A percentile compares a stretch with the other conserved stretches of the same genome.
phyloP scores from a whole-genome alignment of 1,140 invertebrate genomes.

The Drosophila fuyamai region DNA sequence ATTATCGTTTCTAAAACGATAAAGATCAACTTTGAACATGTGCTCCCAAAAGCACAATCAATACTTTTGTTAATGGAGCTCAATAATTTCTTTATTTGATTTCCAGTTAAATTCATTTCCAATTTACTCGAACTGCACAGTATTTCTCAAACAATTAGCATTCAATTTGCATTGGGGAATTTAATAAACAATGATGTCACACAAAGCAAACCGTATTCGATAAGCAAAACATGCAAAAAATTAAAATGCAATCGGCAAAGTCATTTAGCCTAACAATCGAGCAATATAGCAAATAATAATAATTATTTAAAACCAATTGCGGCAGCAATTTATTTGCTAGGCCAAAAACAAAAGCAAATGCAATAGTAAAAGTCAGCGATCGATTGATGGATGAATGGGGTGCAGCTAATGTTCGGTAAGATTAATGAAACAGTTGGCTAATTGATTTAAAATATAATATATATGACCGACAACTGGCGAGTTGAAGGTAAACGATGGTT shows the following conservation, averaged over 20 bases:
- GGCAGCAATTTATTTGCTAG: slow-evolving; percentile 50
- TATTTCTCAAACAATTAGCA: slow-evolving; percentile 39
- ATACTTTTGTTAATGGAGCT: too few relatives aligned
- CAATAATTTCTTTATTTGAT: background rate
- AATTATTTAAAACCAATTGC: slow-evolving; percentile 52
- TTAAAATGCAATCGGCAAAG: slow-evolving; percentile 70
- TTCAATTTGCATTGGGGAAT: slow-evolving; percentile 52
- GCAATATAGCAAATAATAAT: slow-evolving; percentile 48
- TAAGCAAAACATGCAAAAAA: slow-evolving; percentile 26
- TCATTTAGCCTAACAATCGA: slow-evolving; percentile 54
- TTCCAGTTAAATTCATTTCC: background rate
- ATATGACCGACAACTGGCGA: background rate
- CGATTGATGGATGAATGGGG: slow-evolving; percentile 28
- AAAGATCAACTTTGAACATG: background rate
- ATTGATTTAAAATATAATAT: slow-evolving; percentile 33
- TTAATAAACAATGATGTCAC: slow-evolving; percentile 54
- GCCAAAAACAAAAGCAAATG: slow-evolving; percentile 12
- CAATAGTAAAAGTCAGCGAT: background rate
- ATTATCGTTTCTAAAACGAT: background rate
- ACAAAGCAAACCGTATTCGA: slow-evolving; percentile 32
- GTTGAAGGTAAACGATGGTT: background rate
- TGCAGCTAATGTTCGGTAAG: slow-evolving; percentile 18
- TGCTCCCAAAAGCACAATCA: background rate
- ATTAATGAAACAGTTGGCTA: slow-evolving; percentile 31
- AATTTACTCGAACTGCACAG: background rate